These are phyloP conservation scores for Calliscelio sp. DNA, from an alignment of 2,888 invertebrate genomes.

Conservation along the genomic window DNA sequence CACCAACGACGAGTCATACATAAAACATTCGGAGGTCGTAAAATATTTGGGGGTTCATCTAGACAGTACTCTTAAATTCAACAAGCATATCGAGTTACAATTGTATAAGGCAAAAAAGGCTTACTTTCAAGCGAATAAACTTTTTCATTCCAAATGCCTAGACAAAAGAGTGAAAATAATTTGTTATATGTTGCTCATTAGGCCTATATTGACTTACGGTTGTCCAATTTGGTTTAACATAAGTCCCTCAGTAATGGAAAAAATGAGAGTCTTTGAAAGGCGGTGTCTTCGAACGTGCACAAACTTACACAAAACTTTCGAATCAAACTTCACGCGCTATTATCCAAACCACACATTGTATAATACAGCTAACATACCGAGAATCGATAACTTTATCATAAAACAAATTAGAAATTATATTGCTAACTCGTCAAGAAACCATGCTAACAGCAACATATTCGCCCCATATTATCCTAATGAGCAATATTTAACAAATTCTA, in stretches of 20 bases:
- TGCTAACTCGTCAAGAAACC: too few species aligned
- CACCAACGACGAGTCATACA: not conserved
- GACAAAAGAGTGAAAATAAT: constrained; percentile 57
- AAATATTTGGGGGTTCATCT: constrained; percentile 27
- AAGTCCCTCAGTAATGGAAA: constrained; percentile 60
- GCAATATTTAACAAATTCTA: not conserved
- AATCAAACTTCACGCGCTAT: constrained; percentile 18
- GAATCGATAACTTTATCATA: constrained; percentile 46
- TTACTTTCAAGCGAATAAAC: constrained; percentile 12
- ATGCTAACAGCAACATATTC: not conserved
- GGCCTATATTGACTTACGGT: constrained; percentile 67
- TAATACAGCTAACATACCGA: constrained; percentile 21
- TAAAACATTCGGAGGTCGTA: not conserved
- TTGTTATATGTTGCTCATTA: constrained; percentile 63
- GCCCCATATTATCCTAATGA: not conserved
- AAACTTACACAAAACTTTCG: constrained; percentile 3
- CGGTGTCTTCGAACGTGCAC: constrained; percentile 65
- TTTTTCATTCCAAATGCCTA: constrained; percentile 66
- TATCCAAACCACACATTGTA: too few species aligned
- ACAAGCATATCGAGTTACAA: constrained; percentile 15
- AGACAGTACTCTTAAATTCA: not conserved
- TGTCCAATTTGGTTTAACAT: constrained; percentile 71
- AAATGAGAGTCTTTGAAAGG: constrained; percentile 67
- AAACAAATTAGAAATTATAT: not conserved
- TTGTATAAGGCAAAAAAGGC: constrained; percentile 66